Evolutionary conservation across 2,888 invertebrate genomes (phyloP).

Genomic region (Cantharis lateralis): DNA sequence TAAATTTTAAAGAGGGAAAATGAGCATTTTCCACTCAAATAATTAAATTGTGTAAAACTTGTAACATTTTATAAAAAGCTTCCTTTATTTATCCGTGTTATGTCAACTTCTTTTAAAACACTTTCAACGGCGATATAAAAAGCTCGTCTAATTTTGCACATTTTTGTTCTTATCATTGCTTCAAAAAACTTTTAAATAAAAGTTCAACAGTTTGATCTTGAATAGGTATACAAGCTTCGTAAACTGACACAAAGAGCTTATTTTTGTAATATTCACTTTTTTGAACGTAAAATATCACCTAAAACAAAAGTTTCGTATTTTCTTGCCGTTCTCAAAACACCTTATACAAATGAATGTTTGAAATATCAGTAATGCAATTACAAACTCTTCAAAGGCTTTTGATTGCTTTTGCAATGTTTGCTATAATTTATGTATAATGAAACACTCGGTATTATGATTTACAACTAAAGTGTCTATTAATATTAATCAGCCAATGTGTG

Average conservation of each 20-base stretch:
- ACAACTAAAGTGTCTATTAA: not conserved
- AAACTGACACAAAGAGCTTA: not conserved
- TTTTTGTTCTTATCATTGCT: not conserved
- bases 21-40: not conserved
- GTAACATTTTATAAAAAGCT: not conserved
- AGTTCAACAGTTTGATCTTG: not conserved
- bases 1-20: not conserved
- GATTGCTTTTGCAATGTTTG: not conserved
- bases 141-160: not conserved
- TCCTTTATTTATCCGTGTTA: not conserved
- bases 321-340: not conserved
- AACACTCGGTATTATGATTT: not conserved
- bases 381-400: not conserved
- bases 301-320: not conserved
- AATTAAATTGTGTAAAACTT: not conserved
- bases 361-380: not conserved
- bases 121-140: not conserved
- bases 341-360: not conserved
- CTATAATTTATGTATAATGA: not conserved
- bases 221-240: not conserved
- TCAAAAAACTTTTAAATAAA: not conserved
- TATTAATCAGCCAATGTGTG: not conserved
- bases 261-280: not conserved
- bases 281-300: not conserved
- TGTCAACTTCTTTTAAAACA: not conserved